A percentile compares a stretch with the other conserved stretches of the same genome.
Conservation (phyloP, 2,888 invertebrate genomes). For the Drosophila quinaria region DNA sequence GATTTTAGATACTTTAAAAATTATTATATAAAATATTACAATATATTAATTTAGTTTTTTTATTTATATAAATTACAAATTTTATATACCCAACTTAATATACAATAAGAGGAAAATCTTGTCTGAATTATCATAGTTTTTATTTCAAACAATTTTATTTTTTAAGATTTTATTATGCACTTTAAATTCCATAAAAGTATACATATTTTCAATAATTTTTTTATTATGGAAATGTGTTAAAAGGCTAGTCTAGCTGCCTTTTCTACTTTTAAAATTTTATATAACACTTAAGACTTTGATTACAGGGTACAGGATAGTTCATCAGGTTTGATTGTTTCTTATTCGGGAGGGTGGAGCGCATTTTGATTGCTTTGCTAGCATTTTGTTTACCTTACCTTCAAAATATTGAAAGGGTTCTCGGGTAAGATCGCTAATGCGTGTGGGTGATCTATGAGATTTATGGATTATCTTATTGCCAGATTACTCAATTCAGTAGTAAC, state of each 20-base stretch:
- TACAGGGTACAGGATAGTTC: slow-evolving; percentile 16
- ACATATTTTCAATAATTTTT: too few species aligned
- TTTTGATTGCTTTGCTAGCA: slow-evolving; percentile 43
- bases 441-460: slow-evolving; percentile 27
- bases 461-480: slow-evolving; percentile 17
- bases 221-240: not conserved
- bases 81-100: too few species aligned
- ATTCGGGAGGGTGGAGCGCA: slow-evolving; percentile 20
- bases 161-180: too few species aligned
- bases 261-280: not conserved
- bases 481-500: slow-evolving; percentile 21
- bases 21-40: too few species aligned
- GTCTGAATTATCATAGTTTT: too few species aligned
- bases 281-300: not conserved
- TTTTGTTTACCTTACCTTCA: slow-evolving; percentile 44
- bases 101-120: too few species aligned
- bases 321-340: not conserved
- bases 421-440: slow-evolving; percentile 11
- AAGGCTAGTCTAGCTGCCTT: too few species aligned
- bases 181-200: too few species aligned
- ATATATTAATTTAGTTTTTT: too few species aligned
- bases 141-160: too few species aligned
- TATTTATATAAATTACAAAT: too few species aligned
- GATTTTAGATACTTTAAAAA: too few species aligned
- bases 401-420: slow-evolving; percentile 34